Percentiles rank a stretch among this genome's conserved stretches.
Evolutionary conservation across 2,113 vertebrate genomes (phyloP).

Genomic region (Cephalopterus ornatus): DNA sequence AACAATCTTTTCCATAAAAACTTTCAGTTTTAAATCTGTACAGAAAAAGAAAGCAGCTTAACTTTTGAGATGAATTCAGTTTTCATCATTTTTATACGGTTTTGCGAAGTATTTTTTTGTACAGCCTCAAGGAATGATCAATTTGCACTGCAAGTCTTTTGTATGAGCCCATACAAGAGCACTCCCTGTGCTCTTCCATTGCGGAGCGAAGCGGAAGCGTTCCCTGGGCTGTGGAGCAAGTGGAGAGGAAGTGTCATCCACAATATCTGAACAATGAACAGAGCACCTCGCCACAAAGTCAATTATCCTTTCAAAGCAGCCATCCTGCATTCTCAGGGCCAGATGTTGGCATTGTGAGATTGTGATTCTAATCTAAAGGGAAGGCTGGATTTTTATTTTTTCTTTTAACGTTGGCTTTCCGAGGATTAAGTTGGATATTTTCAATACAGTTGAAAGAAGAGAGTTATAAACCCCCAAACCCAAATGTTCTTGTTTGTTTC

Average conservation of each 20-base stretch:
- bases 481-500: not conserved
- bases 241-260: not conserved
- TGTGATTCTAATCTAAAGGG: not conserved
- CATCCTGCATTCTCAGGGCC: not conserved
- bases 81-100: not conserved
- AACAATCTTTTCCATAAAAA: not conserved
- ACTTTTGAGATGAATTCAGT: too few relatives aligned
- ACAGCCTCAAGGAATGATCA: rapidly evolving
- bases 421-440: not conserved
- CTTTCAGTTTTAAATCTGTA: not conserved
- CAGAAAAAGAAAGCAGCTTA: not conserved
- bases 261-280: not conserved
- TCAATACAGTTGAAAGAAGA: not conserved
- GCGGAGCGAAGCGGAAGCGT: rapidly evolving
- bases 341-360: not conserved
- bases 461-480: not conserved
- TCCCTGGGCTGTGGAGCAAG: not conserved
- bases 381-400: not conserved
- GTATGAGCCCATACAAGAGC: not conserved
- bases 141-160: not conserved
- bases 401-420: not conserved
- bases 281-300: not conserved
- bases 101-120: not conserved
- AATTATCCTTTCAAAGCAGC: not conserved
- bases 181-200: rapidly evolving